These are phyloP conservation scores for Poeciliopsis occidentalis DNA, from an alignment of 2,113 vertebrate species.

Conservation along the genomic window DNA sequence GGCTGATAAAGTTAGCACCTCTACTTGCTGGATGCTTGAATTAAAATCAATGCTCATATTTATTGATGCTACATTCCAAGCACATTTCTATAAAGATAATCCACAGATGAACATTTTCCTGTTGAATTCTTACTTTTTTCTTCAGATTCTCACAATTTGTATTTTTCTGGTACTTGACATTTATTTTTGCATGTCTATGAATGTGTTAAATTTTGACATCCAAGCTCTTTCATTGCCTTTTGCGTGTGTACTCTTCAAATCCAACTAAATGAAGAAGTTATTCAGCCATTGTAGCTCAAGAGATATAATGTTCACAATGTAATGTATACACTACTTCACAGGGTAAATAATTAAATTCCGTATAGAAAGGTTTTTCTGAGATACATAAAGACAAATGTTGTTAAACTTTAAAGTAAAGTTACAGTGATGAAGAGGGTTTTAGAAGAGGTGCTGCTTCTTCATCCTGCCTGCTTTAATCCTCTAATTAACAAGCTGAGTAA, in stretches of 20 bases:
- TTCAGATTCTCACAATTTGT: not conserved
- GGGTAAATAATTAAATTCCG: not conserved
- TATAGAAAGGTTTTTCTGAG: not conserved
- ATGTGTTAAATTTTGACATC: no score
- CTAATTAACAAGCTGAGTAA: constrained; percentile 78
- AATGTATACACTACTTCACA: not conserved
- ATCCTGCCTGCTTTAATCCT: constrained; percentile 71
- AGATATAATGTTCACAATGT: not conserved
- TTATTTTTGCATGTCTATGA: not conserved
- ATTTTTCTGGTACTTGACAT: constrained; percentile 13
- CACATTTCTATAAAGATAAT: not conserved
- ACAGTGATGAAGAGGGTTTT: constrained; percentile 8
- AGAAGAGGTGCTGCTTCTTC: constrained; percentile 37
- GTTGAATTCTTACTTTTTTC: not conserved
- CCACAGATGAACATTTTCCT: not conserved
- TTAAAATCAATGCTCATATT: not conserved
- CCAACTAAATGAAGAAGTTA: no score
- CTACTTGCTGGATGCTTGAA: no score
- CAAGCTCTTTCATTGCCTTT: no score
- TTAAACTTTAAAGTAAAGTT: constrained; percentile 8
- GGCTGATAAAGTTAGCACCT: no score
- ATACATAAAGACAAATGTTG: not conserved
- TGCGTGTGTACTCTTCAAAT: no score
- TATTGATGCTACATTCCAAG: not conserved
- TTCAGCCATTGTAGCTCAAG: no score